Base-by-base conservation (phyloP, 2,113 vertebrate genomes). In the Uria lomvia region DNA sequence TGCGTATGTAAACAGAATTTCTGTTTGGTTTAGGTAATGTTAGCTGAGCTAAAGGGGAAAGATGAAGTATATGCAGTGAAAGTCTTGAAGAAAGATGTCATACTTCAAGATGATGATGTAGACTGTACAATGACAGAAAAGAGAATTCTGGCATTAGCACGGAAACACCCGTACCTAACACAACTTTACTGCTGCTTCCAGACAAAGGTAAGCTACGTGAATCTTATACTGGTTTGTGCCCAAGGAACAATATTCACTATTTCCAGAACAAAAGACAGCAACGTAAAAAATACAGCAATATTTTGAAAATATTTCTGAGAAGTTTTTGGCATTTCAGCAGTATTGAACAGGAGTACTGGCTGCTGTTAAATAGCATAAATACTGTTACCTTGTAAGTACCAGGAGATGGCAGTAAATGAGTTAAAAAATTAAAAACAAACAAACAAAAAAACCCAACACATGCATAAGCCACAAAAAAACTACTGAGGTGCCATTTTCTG, bases 121-220 rank as follows among this genome's bases (percentile, higher is more conserved):
- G 99, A 99, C 97, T 99, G 99, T 98, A 99, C 99, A 11, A 99
- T 99, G 99, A 99, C 99, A 9, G 99, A 99, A 97, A 99, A 99
- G 94, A 98, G 99, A 90, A 99, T 99, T 98, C 98, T 99, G 93
- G 99, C 99, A 34, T 98, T 99, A 74, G 99, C 99, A 45, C 98
- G 99, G 94, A 99, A 98, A 96, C 99, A 99, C 96, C 99, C 99
- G 3, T 99, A 99, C 96, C 98, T 99, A 97, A 99, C 99, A 86
- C 99, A 99, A 97, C 99, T 99, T 42, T 99, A 99, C 96, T 99
- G 99, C 99, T 99, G 99, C 98, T 99, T 99, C 98, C 99, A 99
- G 98, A 99, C 99, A 24, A 99, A 99, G 98, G 99, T 99, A 98
- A 87, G 95, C 66, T 49, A 9, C 1, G 0, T 32, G 43, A 87